phyloP scores from a whole-genome alignment of 2,888 invertebrate species.

The Dendrolimus pini region DNA sequence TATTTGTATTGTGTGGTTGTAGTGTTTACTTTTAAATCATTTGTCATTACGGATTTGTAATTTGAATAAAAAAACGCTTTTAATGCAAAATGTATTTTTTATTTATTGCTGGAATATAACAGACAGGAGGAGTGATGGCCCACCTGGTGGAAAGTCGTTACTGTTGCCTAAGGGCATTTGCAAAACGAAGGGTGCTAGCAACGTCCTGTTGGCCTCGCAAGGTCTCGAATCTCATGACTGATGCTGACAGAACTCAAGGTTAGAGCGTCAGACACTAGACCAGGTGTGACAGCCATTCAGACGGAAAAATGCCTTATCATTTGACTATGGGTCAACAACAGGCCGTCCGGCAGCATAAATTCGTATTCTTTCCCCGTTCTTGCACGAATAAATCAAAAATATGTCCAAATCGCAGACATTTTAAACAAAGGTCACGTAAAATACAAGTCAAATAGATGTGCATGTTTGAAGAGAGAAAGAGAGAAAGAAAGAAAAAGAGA shows the following conservation, averaged over 20 bases:
- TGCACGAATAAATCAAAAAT: no score
- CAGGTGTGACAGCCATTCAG: neutral
- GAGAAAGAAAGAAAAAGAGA: no score
- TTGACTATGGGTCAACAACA: no score
- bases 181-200: neutral
- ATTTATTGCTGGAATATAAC: neutral
- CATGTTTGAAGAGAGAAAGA: no score
- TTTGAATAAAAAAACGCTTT: neutral
- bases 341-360: no score
- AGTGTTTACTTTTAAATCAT: neutral
- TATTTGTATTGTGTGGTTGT: neutral
- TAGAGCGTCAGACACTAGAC: neutral
- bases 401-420: no score
- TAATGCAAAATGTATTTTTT: neutral
- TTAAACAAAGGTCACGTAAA: no score
- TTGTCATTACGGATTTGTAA: neutral
- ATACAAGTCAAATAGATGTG: no score
- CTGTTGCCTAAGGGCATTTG: neutral
- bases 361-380: no score
- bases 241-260: neutral
- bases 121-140: neutral
- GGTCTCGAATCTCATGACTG: neutral
- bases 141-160: neutral
- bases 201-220: neutral
- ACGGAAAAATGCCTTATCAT: neutral